These are phyloP conservation scores for Megaceryle torquata DNA, from an alignment of 2,113 vertebrate genomes.

Conservation along the genomic window DNA sequence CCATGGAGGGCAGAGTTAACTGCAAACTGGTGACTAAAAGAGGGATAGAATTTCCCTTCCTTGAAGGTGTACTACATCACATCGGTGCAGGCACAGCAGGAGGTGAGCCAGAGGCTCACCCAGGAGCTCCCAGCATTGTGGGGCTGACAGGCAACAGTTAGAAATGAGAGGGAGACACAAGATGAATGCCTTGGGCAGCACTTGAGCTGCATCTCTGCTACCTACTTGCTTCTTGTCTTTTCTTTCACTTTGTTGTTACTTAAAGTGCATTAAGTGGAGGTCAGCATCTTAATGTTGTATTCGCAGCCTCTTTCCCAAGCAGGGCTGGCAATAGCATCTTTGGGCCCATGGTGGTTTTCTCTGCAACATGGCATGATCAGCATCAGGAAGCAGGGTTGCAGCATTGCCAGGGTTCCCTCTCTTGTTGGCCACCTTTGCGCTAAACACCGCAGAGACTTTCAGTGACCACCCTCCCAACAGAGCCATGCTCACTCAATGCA, in stretches of 20 bases:
- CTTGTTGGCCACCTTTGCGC: neutral
- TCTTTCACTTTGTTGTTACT: neutral
- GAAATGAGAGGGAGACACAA: neutral
- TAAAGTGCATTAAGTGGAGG: neutral
- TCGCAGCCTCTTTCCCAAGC: neutral
- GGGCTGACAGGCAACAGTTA: accelerated
- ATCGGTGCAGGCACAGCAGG: accelerated
- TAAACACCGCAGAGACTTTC: neutral
- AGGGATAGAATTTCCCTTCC: neutral
- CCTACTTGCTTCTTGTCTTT: neutral
- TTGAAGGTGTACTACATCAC: neutral
- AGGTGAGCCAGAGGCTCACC: neutral
- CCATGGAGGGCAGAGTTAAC: neutral
- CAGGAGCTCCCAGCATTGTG: neutral
- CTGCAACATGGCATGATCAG: accelerated
- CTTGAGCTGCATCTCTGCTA: neutral
- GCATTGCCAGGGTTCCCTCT: neutral
- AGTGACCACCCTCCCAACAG: neutral
- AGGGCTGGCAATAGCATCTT: neutral
- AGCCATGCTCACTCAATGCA: accelerated
- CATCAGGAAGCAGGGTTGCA: neutral
- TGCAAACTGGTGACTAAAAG: neutral
- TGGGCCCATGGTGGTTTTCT: neutral
- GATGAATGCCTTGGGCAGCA: neutral
- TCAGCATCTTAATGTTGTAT: neutral